Base-by-base conservation (phyloP, 2,888 invertebrate genomes). In the Ashinkailepas kermadecensis region DNA sequence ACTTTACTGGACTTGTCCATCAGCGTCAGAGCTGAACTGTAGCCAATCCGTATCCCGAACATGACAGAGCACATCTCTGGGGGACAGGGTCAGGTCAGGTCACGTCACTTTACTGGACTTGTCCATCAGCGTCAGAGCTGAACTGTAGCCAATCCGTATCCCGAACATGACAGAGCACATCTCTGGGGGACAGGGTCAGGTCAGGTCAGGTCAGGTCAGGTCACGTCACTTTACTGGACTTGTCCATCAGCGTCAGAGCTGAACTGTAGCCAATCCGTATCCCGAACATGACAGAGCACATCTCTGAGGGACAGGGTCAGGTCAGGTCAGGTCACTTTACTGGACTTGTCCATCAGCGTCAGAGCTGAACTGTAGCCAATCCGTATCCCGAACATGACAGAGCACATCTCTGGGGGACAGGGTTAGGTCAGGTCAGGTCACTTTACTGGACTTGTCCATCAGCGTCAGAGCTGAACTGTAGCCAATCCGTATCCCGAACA, bases 301-400 rank as follows among this genome's bases (percentile, higher is more conserved):
- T 92, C 86, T 81, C 81, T 25, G 81, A 7, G n/a, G 23, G 23
- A 13, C 39, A 39, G 39, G 39, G 39, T 39, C 39, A 39, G 39
- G 39, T 39, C 39, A 39, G 4, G 39, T 39, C 39, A 39, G 39
- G 39, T 4, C 39, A 39, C 39, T n/a, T n/a, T n/a, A n/a, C n/a
- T n/a, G 81, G 98, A 96, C 58, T 93, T 91, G 88, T 96, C 95
- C 3, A 83, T 84, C 91, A 96, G 92, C 0, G 99, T 99, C 82
- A 96, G 90, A 0, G 99, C 95, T 0, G 97, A 96, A 0, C 97
- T 97, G 88, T 99, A 99, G 7, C 99, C 99, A 86, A 99, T 96
- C 1, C 95, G 92, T 65, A 97, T 93, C n/a, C 97, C 97, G 81
- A 94, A 89, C 82, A 96, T 89, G 86, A 95, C 94, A 81, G 95